Evolutionary conservation across 2,888 invertebrate species (phyloP), one percentile per base, ranked within the genome.

Genomic region (Aethes cnicana): DNA sequence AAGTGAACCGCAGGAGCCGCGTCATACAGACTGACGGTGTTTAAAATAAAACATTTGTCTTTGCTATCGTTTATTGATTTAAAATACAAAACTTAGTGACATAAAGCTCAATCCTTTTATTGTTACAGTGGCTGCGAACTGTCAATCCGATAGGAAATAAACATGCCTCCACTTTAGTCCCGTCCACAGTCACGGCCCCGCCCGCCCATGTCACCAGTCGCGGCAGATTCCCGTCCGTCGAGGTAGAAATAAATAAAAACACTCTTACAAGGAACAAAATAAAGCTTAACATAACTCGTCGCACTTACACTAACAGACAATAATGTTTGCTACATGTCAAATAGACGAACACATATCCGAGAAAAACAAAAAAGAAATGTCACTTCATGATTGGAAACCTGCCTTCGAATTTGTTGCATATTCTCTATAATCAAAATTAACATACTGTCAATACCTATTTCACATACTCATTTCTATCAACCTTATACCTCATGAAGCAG

Each of bases 41-140:
- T 2, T 30, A 66, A 72, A 72, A 71, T 69, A 75, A 74, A 74
- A 63, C 62, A 69, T 60, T 64, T 54, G 59, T 87, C 84, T 81
- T 85, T 87, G 86, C 89, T 89, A 89, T 89, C 85, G 86, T 89
- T 89, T 89, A 89, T 88, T 89, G 88, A 87, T 89, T 89, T 89
- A 89, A 89, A 89, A 89, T 89, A 89, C 89, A 89, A 89, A 89
- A 89, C 88, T 88, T 89, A 89, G 88, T 89, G 88, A 88, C 88
- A 89, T 85, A 88, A 88, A 89, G 89, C 89, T 88, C 85, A 86
- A 88, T 88, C 85, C 81, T 86, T 89, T 89, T 89, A 89, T 89
- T 89, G 89, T 89, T 88, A 88, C 89, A 87, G 89, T 89, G 89
- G 85, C 86, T 77, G 87, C 86, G 84, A 86, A 88, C 89, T 86